These are phyloP conservation scores for Eulemur rufifrons DNA, from an alignment of 2,113 vertebrate genomes.

Conservation along the genomic window DNA sequence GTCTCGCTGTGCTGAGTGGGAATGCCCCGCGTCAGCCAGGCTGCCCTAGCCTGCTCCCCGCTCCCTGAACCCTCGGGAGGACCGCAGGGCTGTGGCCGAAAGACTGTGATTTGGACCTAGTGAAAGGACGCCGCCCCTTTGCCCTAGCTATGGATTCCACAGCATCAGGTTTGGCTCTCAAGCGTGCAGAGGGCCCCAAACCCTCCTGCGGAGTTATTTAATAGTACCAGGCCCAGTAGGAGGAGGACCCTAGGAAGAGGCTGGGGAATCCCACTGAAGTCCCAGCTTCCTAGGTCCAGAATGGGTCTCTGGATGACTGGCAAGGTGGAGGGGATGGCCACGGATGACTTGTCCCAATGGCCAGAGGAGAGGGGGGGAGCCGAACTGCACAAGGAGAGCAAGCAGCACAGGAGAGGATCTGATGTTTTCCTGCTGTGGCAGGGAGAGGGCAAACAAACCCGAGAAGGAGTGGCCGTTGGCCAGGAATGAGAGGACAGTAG, in stretches of 20 bases:
- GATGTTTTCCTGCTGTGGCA: neutral
- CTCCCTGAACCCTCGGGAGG: neutral
- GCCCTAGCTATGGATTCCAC: neutral
- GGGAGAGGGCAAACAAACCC: neutral
- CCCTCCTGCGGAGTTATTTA: neutral
- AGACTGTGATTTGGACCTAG: neutral
- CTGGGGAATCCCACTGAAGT: neutral
- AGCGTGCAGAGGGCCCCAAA: neutral
- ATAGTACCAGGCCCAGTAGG: neutral
- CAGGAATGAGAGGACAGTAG: neutral
- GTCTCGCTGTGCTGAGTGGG: neutral
- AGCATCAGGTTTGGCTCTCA: slow-evolving; percentile 25
- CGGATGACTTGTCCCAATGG: neutral
- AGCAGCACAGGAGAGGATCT: neutral
- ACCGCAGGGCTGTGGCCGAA: neutral
- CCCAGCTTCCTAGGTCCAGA: neutral
- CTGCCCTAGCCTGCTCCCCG: no score
- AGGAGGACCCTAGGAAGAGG: neutral
- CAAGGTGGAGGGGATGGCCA: neutral
- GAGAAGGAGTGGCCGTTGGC: neutral
- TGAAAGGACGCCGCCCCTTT: neutral
- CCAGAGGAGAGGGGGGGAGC: neutral
- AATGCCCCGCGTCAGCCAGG: neutral
- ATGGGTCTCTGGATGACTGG: neutral
- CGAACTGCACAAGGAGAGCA: neutral